Base-by-base conservation (phyloP, 2,113 vertebrate species). In the Ctenodactylus gundi region DNA sequence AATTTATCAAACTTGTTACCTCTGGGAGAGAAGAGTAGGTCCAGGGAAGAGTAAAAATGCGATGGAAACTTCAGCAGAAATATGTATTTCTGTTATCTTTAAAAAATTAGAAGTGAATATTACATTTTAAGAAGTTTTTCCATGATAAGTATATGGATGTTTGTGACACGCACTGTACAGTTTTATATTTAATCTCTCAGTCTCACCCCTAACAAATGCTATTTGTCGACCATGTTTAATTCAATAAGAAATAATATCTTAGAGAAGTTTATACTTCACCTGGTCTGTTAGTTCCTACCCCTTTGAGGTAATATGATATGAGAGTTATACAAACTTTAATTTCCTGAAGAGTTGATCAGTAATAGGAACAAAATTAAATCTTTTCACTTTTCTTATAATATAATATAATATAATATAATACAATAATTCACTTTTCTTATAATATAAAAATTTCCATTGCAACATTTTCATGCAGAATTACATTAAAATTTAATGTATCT, bases 311-410 rank as follows among this genome's bases (percentile, higher is more conserved):
- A 27, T 41, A 31, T 64, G 27, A 27, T 64, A 0, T 83, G 21
- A 93, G 34, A 87, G n/a, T 91, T 91, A 87, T 34, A 6, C 25
- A 29, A 62, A 41, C 80, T 83, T 78, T 80, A 89, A 70, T 91
- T 93, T 87, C 84, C 76, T 27, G 84, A 78, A 94, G 25, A 83
- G 46, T 44, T 86, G 44, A 57, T 93, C 65, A 57, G n/a, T 60
- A 84, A 20, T 70, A 83, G 55, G 55, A 84, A 58, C 87, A 64
- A 88, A 93, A 88, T 77, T 76, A 68, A 86, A 55, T 64, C 73
- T 81, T 17, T 44, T 82, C 21, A 67, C 60, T 67, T 62, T 72
- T 67, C 49, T 77, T 55, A 68, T 62, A 88, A 68, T 83, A 12
- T n/a, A 88, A n/a, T n/a, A n/a, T n/a, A n/a, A n/a, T n/a, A n/a